phyloP scores from a whole-genome alignment of 2,113 vertebrate species.

The Ailurus styani region DNA sequence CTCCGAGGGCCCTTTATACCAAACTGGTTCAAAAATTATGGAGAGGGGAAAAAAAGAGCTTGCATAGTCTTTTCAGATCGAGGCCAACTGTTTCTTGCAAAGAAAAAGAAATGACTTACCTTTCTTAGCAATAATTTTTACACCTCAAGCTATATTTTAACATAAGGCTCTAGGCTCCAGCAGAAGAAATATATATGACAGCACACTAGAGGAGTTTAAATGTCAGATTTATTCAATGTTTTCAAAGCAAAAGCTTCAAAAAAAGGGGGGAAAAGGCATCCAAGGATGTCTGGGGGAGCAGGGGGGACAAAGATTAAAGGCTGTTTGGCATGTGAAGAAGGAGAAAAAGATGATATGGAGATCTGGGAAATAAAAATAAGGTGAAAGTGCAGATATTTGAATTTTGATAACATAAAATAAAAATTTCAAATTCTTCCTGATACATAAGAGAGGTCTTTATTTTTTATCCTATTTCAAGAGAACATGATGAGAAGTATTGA shows the following conservation, averaged over 20 bases:
- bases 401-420: slow-evolving; percentile 5
- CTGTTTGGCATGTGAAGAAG: background rate
- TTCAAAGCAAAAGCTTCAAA: slow-evolving; percentile 50
- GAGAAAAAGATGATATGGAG: background rate
- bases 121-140: slow-evolving; percentile 36
- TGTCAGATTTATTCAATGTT: slow-evolving; percentile 55
- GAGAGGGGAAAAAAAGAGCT: background rate
- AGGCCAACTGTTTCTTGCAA: slow-evolving; percentile 14
- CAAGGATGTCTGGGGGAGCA: background rate
- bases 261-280: background rate
- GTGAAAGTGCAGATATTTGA: background rate
- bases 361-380: slow-evolving; percentile 29
- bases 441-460: background rate
- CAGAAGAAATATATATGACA: slow-evolving; percentile 15
- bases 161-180: background rate
- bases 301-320: slow-evolving; percentile 15
- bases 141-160: slow-evolving; percentile 45
- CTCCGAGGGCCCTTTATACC: background rate
- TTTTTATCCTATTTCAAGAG: slow-evolving; percentile 32
- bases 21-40: background rate
- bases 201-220: slow-evolving; percentile 36
- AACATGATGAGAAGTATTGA: background rate
- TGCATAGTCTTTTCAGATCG: background rate
- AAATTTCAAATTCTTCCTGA: background rate
- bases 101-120: slow-evolving; percentile 45